These are phyloP conservation scores for Portunus trituberculatus DNA, from an alignment of 1,140 invertebrate species.

Conservation along the genomic window DNA sequence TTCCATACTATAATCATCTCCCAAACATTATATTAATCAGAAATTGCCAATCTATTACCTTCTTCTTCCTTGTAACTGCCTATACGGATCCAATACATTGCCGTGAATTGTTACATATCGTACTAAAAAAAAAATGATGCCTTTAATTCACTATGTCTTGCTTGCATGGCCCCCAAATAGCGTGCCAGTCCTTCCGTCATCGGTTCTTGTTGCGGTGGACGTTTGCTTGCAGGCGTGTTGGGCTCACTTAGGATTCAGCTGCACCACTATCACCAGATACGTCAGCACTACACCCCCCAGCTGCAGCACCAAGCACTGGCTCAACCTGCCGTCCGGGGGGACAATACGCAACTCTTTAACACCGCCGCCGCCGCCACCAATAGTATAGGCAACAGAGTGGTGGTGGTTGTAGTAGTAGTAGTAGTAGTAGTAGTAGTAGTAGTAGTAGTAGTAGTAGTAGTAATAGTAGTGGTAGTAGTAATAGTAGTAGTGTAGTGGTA, in stretches of 20 bases:
- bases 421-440: background rate
- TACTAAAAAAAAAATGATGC: background rate
- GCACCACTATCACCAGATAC: slow-evolving; percentile 27
- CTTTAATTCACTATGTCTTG: too few relatives aligned
- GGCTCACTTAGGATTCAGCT: background rate
- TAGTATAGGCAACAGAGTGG: background rate
- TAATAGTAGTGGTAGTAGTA: too few relatives aligned
- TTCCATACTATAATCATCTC: too few relatives aligned
- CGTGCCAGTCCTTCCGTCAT: too few relatives aligned
- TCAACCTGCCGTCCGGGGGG: background rate
- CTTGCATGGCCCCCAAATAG: too few relatives aligned
- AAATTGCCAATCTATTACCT: too few relatives aligned
- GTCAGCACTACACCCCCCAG: background rate
- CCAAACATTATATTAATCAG: too few relatives aligned
- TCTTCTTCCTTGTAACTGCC: background rate
- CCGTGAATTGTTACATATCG: too few relatives aligned
- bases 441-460: background rate
- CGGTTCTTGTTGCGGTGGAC: too few relatives aligned
- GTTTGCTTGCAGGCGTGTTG: too few relatives aligned
- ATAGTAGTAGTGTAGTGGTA: background rate
- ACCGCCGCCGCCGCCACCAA: background rate
- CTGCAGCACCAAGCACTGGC: background rate
- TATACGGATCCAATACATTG: background rate
- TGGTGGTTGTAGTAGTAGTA: background rate
- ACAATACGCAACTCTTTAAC: too few relatives aligned